Evolutionary conservation across 2,113 vertebrate species (phyloP), one percentile per base, ranked within the genome.

Genomic region (Menura novaehollandiae): DNA sequence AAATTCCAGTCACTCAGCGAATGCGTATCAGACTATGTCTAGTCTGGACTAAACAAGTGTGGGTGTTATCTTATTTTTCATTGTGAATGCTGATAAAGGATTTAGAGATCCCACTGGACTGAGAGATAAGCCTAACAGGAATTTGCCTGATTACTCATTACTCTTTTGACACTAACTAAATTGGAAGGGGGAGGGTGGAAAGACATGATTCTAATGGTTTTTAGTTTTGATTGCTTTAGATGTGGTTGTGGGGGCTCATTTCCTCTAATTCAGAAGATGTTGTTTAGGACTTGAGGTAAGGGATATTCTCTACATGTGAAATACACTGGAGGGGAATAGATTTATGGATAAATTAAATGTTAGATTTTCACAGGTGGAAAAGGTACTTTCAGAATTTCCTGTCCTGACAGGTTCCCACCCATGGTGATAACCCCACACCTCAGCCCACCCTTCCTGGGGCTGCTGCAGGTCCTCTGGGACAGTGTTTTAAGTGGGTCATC

Each of bases 81-180:
- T 83, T 93, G 62, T 84, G 69, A 76, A 87, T 87, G 71, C 77
- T 88, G 83, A 72, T 95, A 77, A 89, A 92, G 68, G 74, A 72
- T 95, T 95, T 96, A 69, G 74, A 85, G 80, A 87, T 96, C 85
- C 91, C 77, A 41, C 43, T 91, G 93, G 96, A 92, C 91, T 87
- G 53, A 53, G 73, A 92, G 85, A 94, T 89, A 93, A 96, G 81
- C 84, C 81, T 64, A 66, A 69, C 28, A 81, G 80, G 67, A 92
- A 79, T 92, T 94, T 94, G 95, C 73, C 53, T 92, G 88, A 76
- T 93, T 93, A 87, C 79, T 97, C 5, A 10, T 91, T 93, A 93
- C 71, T 94, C 89, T 95, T 97, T 84, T 93, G 79, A 92, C 89
- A 88, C 87, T 68, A 59, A 83, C 58, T 74, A 88, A 93, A 94